Conservation (phyloP, 2,113 vertebrate species). For the Callipepla squamata region DNA sequence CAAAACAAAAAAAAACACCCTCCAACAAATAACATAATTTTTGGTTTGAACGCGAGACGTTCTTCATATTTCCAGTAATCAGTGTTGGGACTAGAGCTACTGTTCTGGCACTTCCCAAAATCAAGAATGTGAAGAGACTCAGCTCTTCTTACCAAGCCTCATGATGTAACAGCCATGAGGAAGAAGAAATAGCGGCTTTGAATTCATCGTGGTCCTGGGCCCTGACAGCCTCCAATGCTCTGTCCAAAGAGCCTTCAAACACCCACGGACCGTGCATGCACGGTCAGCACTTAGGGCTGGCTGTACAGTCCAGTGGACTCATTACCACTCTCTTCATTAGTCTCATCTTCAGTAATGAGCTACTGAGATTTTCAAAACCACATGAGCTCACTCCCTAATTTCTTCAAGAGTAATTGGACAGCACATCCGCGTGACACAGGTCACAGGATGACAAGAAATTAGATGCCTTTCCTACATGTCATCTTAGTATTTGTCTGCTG, state of each 20-base stretch:
- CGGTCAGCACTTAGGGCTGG: neutral
- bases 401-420: neutral
- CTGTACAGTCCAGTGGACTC: neutral
- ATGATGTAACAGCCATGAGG: neutral
- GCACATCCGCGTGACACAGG: fast-evolving
- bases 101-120: slow-evolving; percentile 21
- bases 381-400: fast-evolving
- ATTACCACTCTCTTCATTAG: neutral
- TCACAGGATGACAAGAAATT: neutral
- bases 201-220: neutral
- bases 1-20: slow-evolving; percentile 34
- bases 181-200: neutral
- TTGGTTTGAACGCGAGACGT: neutral
- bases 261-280: fast-evolving
- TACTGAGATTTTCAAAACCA: neutral
- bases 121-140: neutral
- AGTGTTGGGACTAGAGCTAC: slow-evolving; percentile 2
- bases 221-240: fast-evolving
- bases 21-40: slow-evolving; percentile 21
- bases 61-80: slow-evolving; percentile 45
- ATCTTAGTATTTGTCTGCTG: too few species aligned
- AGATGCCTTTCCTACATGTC: neutral
- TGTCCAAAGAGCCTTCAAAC: neutral
- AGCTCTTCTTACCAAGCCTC: neutral
- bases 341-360: neutral